Base-by-base conservation (phyloP, 2,113 vertebrate genomes). In the Isurus oxyrinchus region DNA sequence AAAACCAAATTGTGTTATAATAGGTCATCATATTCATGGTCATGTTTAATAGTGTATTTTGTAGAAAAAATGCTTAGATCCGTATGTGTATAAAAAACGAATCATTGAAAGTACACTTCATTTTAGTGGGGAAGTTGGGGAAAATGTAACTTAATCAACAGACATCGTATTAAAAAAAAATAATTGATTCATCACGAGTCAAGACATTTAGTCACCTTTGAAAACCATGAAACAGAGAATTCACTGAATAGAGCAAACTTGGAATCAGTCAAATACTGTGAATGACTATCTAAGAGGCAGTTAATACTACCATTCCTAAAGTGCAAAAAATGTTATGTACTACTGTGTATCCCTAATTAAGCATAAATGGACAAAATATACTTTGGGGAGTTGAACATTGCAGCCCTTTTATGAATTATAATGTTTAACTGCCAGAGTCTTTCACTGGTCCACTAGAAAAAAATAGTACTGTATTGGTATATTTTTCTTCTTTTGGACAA, bases 41-140 rank as follows among this genome's bases (percentile, higher is more conserved):
- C 44, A 25, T 53, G 55, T 81, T 40, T 88, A 55, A 25, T 53
- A 88, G 40, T 53, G 44, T 53, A 27, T 87, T 53, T 87, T 87
- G n/a, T 7, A 55, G 44, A 53, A 27, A 87, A 21, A 11, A 88
- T 31, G 53, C 55, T 27, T 88, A 76, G 5, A 10, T n/a, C 72
- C n/a, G 16, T 88, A 11, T 90, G 11, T 90, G 87, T 31, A 57
- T 7, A 57, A 90, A 90, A 31, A 88, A 2, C 0, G 11, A 57
- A 90, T 53, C 11, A 16, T 57, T 86, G 40, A 84, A 76, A 84
- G 49, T 84, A 21, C 14, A 49, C 81, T 44, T 96, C 97, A 96
- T 96, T 97, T 97, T 96, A 72, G 96, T 97, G 95, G 96, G 97
- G 96, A 97, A 94, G 69, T 96, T 19, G 4, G 96, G 35, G 86